Base-by-base conservation (phyloP, 2,888 invertebrate genomes). In the Onchidella celtica region DNA sequence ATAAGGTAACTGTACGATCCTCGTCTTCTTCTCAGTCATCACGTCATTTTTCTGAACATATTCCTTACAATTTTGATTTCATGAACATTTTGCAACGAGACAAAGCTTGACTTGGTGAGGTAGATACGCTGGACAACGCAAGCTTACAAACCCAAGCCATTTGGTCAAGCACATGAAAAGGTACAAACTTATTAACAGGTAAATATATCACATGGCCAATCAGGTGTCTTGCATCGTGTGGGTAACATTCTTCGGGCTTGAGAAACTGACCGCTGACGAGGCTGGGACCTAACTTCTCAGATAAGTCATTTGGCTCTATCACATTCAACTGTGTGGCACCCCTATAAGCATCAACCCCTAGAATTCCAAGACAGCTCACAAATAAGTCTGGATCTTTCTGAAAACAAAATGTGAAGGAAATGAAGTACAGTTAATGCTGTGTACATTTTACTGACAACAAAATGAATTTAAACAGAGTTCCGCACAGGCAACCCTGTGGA, bases 171-270 rank as follows among this genome's bases (percentile, higher is more conserved):
- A 87, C 88, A 68, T 90, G 86, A 85, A 92, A 92, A 4, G 93
- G 93, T 34, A 93, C 92, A 47, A 85, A 87, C 78, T 92, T 92
- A 85, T 92, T 90, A 55, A 93, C 90, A 2, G 93, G 93, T 29
- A 93, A 84, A 85, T 93, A 93, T 27, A 93, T 87, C 11, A 93
- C 91, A 80, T 93, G 92, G 76, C 93, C 91, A n/a, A 93, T 91
- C 38, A 93, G 86, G 79, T 91, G 92, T 55, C 91, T 88, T 3
- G 93, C 92, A 78, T 92, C 91, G 17, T 90, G 89, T 17, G 92
- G 91, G 82, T 90, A 91, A 65, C 82, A 85, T 6, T 77, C 80
- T 63, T 84, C 84, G 27, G 84, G 63, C 0, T 86, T 85, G 17
- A 65, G 36, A 34, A 68, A 11, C 68, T 68, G 68, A 6, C 68